Evolutionary conservation across 2,888 invertebrate genomes (phyloP).

Genomic region (Chalcis sispes): DNA sequence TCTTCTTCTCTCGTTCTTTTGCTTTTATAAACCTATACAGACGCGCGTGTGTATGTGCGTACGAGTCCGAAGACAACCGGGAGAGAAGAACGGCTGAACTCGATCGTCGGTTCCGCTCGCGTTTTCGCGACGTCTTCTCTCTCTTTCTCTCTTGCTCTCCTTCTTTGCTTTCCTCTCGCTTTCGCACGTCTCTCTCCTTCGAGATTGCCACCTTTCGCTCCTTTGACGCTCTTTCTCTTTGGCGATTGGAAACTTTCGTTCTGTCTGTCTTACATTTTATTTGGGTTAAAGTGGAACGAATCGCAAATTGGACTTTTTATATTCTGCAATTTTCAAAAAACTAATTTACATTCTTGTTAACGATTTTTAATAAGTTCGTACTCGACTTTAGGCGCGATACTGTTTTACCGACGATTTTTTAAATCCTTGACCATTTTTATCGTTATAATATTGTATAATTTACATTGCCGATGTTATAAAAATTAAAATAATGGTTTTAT

Average conservation of each 20-base stretch:
- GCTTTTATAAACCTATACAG: no score
- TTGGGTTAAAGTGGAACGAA: not conserved
- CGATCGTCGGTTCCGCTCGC: constrained; percentile 48
- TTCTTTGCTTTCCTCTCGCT: not conserved
- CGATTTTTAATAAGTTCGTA: no score
- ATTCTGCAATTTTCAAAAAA: no score
- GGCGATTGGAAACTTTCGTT: not conserved
- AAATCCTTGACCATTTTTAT: no score
- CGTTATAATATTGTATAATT: no score
- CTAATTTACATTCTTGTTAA: no score
- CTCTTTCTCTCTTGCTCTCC: not conserved
- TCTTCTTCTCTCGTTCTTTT: not conserved
- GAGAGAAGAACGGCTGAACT: constrained; percentile 27
- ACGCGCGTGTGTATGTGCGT: constrained; percentile 1
- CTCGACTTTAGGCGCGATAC: no score
- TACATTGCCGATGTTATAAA: no score
- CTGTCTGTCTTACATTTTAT: not conserved
- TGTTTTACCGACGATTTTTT: no score
- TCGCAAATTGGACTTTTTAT: no score
- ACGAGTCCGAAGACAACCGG: not conserved
- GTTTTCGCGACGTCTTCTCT: constrained; percentile 45
- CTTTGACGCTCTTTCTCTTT: not conserved
- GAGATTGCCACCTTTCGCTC: not conserved
- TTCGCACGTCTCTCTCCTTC: not conserved
- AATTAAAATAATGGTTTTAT: no score